Conservation (phyloP, 2,888 invertebrate species). For the Pyralis farinalis region DNA sequence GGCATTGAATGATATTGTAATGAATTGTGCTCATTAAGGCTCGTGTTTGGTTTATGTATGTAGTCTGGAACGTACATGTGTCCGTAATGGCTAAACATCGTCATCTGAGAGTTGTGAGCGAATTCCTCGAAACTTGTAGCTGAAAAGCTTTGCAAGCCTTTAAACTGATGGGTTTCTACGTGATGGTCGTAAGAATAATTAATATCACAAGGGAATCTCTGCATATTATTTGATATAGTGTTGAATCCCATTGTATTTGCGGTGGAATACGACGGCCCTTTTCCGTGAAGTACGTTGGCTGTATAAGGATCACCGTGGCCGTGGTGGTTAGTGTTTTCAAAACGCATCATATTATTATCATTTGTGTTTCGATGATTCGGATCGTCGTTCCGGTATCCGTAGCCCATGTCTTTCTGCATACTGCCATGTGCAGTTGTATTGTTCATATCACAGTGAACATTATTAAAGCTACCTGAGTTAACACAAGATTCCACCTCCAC, state of each 20-base stretch:
- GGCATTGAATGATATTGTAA: constrained; percentile 55
- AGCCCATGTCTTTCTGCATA: constrained; percentile 40
- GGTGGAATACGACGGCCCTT: constrained; percentile 57
- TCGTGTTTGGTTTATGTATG: constrained; percentile 53
- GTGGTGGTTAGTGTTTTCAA: constrained; percentile 61
- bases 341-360: constrained; percentile 53
- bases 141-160: constrained; percentile 69
- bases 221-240: constrained; percentile 53
- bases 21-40: constrained; percentile 48
- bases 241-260: constrained; percentile 52
- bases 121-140: constrained; percentile 77
- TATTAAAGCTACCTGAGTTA: constrained; percentile 84
- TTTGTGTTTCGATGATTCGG: constrained; percentile 64
- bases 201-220: constrained; percentile 70
- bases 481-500: constrained; percentile 84
- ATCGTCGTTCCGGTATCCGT: constrained; percentile 61
- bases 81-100: constrained; percentile 75
- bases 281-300: constrained; percentile 64
- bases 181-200: constrained; percentile 66
- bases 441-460: constrained; percentile 84
- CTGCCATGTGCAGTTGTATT: constrained; percentile 32
- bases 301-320: constrained; percentile 67
- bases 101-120: constrained; percentile 74
- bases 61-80: constrained; percentile 72
- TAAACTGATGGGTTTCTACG: constrained; percentile 51